phyloP scores from a whole-genome alignment of 1,140 invertebrate species.

The Drosophila insularis region DNA sequence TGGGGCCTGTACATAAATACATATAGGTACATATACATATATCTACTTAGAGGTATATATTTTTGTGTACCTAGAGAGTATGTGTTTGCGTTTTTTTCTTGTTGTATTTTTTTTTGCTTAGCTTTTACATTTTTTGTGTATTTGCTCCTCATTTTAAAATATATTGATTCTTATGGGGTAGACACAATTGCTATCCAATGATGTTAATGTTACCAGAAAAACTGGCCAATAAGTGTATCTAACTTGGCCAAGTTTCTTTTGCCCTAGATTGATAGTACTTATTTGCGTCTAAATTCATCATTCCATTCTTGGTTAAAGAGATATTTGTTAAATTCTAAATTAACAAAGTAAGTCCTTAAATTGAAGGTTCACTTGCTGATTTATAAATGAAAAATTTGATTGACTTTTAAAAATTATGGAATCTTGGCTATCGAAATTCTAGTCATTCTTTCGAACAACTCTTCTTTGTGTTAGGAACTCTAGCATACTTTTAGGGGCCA shows the following conservation, averaged over 20 bases:
- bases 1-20: constrained; percentile 1
- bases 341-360: no score
- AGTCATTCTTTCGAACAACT: background rate
- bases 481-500: constrained; percentile 23
- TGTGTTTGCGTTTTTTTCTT: constrained; percentile 11
- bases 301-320: no score
- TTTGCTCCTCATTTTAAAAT: constrained; percentile 13
- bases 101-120: constrained; percentile 21
- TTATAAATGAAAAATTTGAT: no score
- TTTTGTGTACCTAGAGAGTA: background rate
- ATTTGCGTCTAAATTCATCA: no score
- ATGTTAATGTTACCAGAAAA: no score
- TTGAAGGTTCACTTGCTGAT: no score
- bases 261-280: no score
- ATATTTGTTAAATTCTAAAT: no score
- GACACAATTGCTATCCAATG: background rate
- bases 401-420: no score
- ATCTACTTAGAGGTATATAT: background rate
- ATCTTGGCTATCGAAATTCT: background rate
- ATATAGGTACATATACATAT: background rate
- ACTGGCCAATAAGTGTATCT: no score
- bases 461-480: background rate
- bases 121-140: constrained; percentile 31
- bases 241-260: no score
- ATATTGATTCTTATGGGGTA: constrained; percentile 11